A percentile compares a stretch with the other conserved stretches of the same genome.
Evolutionary conservation across 1,140 invertebrate species (phyloP).

Genomic region (honey bee (Apis mellifera)): Amel_HAv3.1 CM009936.2:13393001-13393500

Average conservation of each 20-base stretch:
- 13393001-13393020: slow-evolving; percentile 84
- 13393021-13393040: slow-evolving; percentile 95
- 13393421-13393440: slow-evolving; percentile 73
- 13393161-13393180: not conserved
- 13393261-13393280: slow-evolving; percentile 94
- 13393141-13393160: not conserved
- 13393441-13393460: slow-evolving; percentile 73
- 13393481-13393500: slow-evolving; percentile 83
- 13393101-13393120: slow-evolving; percentile 51
- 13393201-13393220: slow-evolving; percentile 85
- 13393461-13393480: slow-evolving; percentile 83
- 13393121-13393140: not conserved
- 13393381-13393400: slow-evolving; percentile 83
- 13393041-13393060: slow-evolving; percentile 89
- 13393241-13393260: slow-evolving; percentile 96
- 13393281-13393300: slow-evolving; percentile 93
- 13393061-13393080: slow-evolving; percentile 81
- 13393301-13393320: slow-evolving; percentile 81
- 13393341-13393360: not conserved
- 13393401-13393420: slow-evolving; percentile 81
- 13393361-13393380: slow-evolving; percentile 58
- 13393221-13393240: slow-evolving; percentile 93
- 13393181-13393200: slow-evolving; percentile 65
- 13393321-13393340: not conserved
- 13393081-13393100: slow-evolving; percentile 78